phyloP scores from a whole-genome alignment of 2,113 vertebrate species.

The Uropsilus gracilis region DNA sequence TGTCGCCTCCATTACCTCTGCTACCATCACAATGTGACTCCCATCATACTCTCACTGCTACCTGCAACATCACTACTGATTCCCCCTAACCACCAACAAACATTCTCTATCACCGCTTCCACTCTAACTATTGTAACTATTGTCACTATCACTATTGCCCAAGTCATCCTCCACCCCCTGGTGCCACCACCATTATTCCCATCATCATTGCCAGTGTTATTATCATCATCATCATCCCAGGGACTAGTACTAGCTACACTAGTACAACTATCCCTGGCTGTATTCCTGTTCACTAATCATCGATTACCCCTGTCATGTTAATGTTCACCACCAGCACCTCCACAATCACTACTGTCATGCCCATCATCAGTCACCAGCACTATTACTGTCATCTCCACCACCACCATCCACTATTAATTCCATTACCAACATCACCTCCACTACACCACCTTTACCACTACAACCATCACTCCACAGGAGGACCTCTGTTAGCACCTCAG shows the following conservation, averaged over 20 bases:
- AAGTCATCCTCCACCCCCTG: background rate
- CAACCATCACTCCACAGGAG: background rate
- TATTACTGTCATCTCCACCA: background rate
- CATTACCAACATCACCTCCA: background rate
- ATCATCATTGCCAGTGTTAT: background rate
- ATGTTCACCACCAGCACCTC: background rate
- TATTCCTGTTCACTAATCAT: background rate
- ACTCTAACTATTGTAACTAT: too few species aligned
- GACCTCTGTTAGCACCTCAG: background rate
- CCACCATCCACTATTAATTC: background rate
- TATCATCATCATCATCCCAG: too few species aligned
- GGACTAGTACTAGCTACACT: too few species aligned
- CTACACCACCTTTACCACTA: background rate
- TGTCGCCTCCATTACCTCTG: background rate
- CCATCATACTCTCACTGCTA: background rate
- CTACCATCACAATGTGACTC: background rate
- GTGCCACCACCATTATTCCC: background rate
- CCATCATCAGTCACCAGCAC: too few species aligned
- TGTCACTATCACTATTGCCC: too few species aligned
- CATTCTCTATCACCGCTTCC: background rate
- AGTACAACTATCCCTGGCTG: background rate
- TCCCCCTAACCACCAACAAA: background rate
- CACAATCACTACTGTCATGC: background rate
- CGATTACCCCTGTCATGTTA: too few species aligned
- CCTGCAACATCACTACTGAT: too few species aligned